phyloP scores from a whole-genome alignment of 2,888 invertebrate species.

The Sinotaia quadrata region DNA sequence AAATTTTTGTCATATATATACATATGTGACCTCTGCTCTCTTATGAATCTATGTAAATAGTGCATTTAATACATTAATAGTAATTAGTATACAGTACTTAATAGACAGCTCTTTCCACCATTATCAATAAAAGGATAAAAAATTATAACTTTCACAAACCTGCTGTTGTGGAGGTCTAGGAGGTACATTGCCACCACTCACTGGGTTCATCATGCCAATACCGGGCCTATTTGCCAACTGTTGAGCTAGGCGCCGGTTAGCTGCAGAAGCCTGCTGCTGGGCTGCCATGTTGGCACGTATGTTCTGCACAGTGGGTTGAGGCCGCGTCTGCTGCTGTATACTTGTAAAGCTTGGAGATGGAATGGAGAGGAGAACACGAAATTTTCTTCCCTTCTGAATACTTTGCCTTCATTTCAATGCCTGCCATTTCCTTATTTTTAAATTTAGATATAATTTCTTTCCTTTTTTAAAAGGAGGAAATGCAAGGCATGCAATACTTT shows the following conservation, averaged over 20 bases:
- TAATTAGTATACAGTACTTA: slow-evolving; percentile 19
- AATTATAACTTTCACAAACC: background rate
- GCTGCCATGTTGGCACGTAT: slow-evolving; percentile 62
- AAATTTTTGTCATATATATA: too few relatives aligned
- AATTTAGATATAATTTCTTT: too few relatives aligned
- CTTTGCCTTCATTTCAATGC: too few relatives aligned
- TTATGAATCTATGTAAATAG: too few relatives aligned
- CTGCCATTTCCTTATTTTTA: too few relatives aligned
- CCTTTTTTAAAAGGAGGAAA: too few relatives aligned
- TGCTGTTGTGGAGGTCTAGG: slow-evolving; percentile 4
- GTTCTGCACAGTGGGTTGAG: slow-evolving; percentile 52
- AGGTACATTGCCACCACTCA: background rate
- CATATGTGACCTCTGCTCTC: too few relatives aligned
- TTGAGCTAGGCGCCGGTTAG: slow-evolving; percentile 73
- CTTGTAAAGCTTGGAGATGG: slow-evolving; percentile 26
- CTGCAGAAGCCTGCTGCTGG: slow-evolving; percentile 61
- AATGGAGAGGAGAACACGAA: too few relatives aligned
- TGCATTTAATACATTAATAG: too few relatives aligned
- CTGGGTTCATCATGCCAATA: slow-evolving; percentile 14
- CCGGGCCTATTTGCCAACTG: slow-evolving; percentile 75
- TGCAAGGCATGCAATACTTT: too few relatives aligned
- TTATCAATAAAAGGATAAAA: background rate
- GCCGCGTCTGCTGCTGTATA: slow-evolving; percentile 22
- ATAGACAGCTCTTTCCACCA: background rate
- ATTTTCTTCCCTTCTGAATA: too few relatives aligned